Base-by-base conservation (phyloP, 2,888 invertebrate genomes). In the Tipula unca region DNA sequence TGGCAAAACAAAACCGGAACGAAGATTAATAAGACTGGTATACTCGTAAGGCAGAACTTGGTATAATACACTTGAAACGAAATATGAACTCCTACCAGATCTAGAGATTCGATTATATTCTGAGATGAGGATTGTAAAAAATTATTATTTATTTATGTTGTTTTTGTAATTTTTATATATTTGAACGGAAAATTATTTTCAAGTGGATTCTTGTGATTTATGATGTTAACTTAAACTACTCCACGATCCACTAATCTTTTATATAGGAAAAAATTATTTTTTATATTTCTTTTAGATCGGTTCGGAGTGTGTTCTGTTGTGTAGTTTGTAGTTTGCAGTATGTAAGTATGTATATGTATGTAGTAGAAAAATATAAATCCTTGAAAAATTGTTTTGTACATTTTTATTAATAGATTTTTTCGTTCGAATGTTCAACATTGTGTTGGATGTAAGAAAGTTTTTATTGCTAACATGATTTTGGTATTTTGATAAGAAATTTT, bases 131-230 rank as follows among this genome's bases (percentile, higher is more conserved):
- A 69, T 69, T 69, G 25, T 69, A 69, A 69, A 69, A 69, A 2
- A 13, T 32, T 17, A 69, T 69, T 69, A 25, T 25, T 69, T 25
- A 69, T 69, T 69, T 25, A 20, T 20, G 25, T 25, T 69, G 69
- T 69, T 69, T 69, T 69, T 69, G 69, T 69, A 69, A 69, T 25
- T 69, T 69, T 69, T 25, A n/a, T 25, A 25, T 69, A 25, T 69
- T 25, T 69, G 69, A 69, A 48, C 17, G 5, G 48, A 48, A 69
- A 69, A 69, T 69, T 69, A 69, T 69, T 25, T 69, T 69, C 69
- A 69, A 69, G 69, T 69, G 69, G 69, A 69, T 69, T 69, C 69
- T 69, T 69, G 69, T 69, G 69, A 69, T 69, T 69, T 69, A 69
- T 69, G 69, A 69, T 25, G 69, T 69, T 69, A 69, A 69, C 69